Evolutionary conservation across 2,113 vertebrate species (phyloP).

Genomic region (Peromyscus polionotus): DNA sequence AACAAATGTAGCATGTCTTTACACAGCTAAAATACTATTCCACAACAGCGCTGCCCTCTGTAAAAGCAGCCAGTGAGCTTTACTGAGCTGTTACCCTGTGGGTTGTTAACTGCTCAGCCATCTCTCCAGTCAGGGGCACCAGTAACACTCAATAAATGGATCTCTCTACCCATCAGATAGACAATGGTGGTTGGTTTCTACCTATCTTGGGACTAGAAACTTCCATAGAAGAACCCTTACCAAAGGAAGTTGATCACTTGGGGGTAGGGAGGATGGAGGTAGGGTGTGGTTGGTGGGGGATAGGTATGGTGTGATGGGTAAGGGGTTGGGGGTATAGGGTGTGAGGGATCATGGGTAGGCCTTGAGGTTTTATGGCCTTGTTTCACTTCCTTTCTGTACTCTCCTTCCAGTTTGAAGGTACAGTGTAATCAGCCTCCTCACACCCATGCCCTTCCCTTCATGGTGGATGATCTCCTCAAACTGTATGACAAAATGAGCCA

Average conservation of each 20-base stretch:
- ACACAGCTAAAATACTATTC: no score
- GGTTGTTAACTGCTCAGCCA: not conserved
- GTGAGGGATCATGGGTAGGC: not conserved
- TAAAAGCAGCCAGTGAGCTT: not conserved
- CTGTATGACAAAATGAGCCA: not conserved
- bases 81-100: not conserved
- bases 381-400: not conserved
- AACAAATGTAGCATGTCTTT: no score
- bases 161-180: not conserved
- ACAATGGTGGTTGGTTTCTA: not conserved
- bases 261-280: not conserved
- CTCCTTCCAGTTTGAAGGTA: not conserved
- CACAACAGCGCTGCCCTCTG: not conserved
- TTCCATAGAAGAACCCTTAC: not conserved
- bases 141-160: not conserved
- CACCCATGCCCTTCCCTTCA: not conserved
- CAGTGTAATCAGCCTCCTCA: not conserved
- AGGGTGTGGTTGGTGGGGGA: not conserved
- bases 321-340: no score
- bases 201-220: not conserved
- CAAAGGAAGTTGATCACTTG: not conserved
- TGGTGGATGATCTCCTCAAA: not conserved
- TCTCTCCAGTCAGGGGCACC: not conserved
- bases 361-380: not conserved
- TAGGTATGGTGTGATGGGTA: not conserved